phyloP scores from a whole-genome alignment of 92 coral and sea anemone species.

The Paragorgia papillata region DNA sequence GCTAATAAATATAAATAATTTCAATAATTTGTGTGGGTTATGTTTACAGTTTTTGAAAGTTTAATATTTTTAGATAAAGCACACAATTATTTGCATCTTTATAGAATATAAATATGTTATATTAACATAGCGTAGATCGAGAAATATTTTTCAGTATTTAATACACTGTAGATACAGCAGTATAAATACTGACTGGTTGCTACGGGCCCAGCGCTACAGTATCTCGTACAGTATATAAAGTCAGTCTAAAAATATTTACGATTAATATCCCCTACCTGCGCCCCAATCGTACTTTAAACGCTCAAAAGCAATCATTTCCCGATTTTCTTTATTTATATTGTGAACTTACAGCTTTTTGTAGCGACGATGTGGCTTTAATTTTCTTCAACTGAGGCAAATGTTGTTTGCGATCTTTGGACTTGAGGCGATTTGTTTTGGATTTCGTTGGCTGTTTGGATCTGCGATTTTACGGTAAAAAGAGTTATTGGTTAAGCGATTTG shows the following conservation, averaged over 20 bases:
- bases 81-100: too few relatives aligned
- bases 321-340: too few relatives aligned
- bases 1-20: too few relatives aligned
- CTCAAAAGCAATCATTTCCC: too few relatives aligned
- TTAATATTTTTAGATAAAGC: too few relatives aligned
- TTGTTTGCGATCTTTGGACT: slow-evolving; percentile 6
- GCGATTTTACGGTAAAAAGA: background rate
- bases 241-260: too few relatives aligned
- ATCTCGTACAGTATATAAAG: background rate
- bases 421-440: background rate
- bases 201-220: background rate
- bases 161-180: background rate
- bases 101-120: too few relatives aligned
- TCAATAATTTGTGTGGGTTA: too few relatives aligned
- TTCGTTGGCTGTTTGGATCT: background rate
- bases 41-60: too few relatives aligned
- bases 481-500: background rate
- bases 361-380: background rate
- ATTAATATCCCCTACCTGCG: too few relatives aligned
- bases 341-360: background rate
- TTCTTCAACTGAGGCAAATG: slow-evolving; percentile 5
- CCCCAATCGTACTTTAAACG: too few relatives aligned
- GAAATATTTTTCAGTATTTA: background rate
- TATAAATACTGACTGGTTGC: background rate
- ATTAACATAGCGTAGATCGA: too few relatives aligned